Evolutionary conservation across 2,888 invertebrate genomes (phyloP).

Genomic region (Tenodera sinensis): DNA sequence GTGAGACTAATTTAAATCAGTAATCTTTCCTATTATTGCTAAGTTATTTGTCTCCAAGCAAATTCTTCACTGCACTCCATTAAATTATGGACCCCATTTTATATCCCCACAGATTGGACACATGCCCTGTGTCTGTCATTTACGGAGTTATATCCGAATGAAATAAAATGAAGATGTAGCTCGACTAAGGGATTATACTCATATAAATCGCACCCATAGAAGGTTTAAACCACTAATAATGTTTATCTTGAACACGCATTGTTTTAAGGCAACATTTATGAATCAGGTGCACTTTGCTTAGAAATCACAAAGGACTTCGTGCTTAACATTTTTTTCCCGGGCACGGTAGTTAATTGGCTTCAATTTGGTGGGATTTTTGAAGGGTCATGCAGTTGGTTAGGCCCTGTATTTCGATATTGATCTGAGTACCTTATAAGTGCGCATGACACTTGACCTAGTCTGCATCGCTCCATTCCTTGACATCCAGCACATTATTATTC

Average conservation of each 20-base stretch:
- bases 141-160: too few species aligned
- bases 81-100: too few species aligned
- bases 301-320: not conserved
- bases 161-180: too few species aligned
- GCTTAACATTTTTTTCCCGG: not conserved
- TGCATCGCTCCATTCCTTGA: not conserved
- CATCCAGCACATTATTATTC: not conserved
- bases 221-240: too few species aligned
- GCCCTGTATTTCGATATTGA: slow-evolving; percentile 8
- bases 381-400: not conserved
- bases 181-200: too few species aligned
- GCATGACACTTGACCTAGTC: slow-evolving; percentile 20
- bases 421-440: not conserved
- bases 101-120: too few species aligned
- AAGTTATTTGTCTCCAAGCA: too few species aligned
- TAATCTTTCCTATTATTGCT: too few species aligned
- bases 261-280: not conserved
- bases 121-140: too few species aligned
- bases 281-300: not conserved
- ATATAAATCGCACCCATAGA: too few species aligned
- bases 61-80: too few species aligned
- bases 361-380: not conserved
- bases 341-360: not conserved
- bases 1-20: too few species aligned
- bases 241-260: not conserved